These are phyloP conservation scores for Melanophora roralis DNA, from an alignment of 2,888 invertebrate genomes.

Conservation along the genomic window DNA sequence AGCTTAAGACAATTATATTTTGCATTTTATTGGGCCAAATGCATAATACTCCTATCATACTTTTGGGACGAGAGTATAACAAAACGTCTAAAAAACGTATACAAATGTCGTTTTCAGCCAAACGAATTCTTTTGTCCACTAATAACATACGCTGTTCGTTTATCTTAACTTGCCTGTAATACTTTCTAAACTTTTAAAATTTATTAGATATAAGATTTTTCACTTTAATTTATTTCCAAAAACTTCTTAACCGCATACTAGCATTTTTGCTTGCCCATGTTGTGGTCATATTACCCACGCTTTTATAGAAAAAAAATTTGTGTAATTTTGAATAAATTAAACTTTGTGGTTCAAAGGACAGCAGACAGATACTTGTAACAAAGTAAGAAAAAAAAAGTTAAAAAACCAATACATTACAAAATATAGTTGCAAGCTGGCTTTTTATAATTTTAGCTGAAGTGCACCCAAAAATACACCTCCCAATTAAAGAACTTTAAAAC, in stretches of 20 bases:
- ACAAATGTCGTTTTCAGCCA: too few species aligned
- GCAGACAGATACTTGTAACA: conserved; percentile 69
- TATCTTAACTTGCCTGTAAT: too few species aligned
- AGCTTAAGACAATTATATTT: too few species aligned
- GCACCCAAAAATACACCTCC: neutral
- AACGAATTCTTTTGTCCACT: too few species aligned
- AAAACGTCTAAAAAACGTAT: too few species aligned
- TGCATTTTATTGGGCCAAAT: too few species aligned
- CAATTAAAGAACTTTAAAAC: conserved; percentile 33
- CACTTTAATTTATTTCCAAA: neutral
- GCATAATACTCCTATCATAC: too few species aligned
- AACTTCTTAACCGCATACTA: neutral
- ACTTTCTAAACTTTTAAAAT: too few species aligned
- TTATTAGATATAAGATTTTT: conserved; percentile 32
- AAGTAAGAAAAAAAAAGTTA: neutral
- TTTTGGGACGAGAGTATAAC: too few species aligned
- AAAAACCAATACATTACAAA: conserved; percentile 26
- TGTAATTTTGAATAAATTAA: conserved; percentile 76
- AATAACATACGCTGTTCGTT: too few species aligned
- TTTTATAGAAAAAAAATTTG: conserved; percentile 66
- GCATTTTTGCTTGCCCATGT: conserved; percentile 6
- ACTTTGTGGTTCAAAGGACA: conserved; percentile 69
- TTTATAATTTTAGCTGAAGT: neutral
- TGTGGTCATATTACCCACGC: conserved; percentile 62
- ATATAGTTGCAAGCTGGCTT: neutral